Percentiles rank a stretch among this genome's conserved stretches.
phyloP scores from a whole-genome alignment of 2,888 invertebrate species.

The Caenorhabditis drosophilae region DNA sequence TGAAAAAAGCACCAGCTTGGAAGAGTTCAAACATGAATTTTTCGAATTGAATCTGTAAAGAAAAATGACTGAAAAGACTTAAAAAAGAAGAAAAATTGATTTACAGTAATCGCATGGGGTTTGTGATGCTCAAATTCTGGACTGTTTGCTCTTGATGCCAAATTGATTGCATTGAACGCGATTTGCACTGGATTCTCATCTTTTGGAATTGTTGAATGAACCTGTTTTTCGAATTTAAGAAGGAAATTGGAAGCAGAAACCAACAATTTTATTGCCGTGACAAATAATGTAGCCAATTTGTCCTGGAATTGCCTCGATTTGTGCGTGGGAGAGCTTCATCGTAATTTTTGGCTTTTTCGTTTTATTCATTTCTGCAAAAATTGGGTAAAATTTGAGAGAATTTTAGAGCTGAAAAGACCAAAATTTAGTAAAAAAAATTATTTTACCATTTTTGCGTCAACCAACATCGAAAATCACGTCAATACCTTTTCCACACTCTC shows the following conservation, averaged over 20 bases:
- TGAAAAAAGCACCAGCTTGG: slow-evolving; percentile 21
- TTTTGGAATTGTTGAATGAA: slow-evolving; percentile 25
- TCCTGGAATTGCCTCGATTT: slow-evolving; percentile 21
- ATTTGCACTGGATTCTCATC: slow-evolving; percentile 23
- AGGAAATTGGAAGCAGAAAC: background rate
- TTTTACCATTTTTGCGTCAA: too few species aligned
- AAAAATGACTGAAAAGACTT: background rate
- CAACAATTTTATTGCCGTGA: slow-evolving; percentile 26
- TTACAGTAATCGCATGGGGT: slow-evolving; percentile 22
- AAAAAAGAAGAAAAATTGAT: background rate
- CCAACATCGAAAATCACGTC: too few species aligned
- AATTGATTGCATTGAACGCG: slow-evolving; percentile 26
- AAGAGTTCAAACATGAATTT: slow-evolving; percentile 27
- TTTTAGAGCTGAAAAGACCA: background rate
- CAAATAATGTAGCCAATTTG: slow-evolving; percentile 21
- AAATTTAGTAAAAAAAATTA: too few species aligned
- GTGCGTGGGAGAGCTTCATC: slow-evolving; percentile 13
- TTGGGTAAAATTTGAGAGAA: too few species aligned
- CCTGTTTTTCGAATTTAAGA: slow-evolving; percentile 11
- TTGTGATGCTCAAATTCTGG: slow-evolving; percentile 12
- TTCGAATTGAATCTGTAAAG: slow-evolving; percentile 32
- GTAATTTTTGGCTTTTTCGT: slow-evolving; percentile 11
- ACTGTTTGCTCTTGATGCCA: slow-evolving; percentile 25
- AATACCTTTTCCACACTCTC: too few species aligned
- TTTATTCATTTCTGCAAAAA: slow-evolving; percentile 14